These are phyloP conservation scores for Oscheius sp. DNA, from an alignment of 2,888 invertebrate species.

Conservation along the genomic window DNA sequence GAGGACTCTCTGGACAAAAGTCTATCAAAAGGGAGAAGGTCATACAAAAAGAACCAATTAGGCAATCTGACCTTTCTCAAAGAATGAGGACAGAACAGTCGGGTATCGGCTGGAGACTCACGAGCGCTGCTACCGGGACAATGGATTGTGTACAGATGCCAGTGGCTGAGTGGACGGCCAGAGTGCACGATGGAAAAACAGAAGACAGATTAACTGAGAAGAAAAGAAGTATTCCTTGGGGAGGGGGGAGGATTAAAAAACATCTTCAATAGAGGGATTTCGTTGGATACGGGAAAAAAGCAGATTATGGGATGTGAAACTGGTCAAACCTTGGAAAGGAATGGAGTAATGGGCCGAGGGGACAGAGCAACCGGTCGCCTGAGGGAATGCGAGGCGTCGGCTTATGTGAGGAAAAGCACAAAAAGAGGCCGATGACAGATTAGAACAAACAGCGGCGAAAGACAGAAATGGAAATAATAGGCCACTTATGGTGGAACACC, in stretches of 20 bases:
- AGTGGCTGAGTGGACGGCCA: slow-evolving; percentile 27
- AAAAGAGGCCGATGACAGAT: slow-evolving; percentile 30
- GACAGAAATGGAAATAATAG: slow-evolving; percentile 10
- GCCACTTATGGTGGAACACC: neutral
- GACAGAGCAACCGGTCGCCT: slow-evolving; percentile 25
- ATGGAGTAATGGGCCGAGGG: slow-evolving; percentile 3
- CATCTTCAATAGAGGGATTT: neutral
- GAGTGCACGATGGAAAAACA: slow-evolving; percentile 25
- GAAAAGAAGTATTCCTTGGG: neutral
- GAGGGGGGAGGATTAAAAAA: neutral
- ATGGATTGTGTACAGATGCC: slow-evolving; percentile 28
- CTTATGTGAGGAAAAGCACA: slow-evolving; percentile 30
- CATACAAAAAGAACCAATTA: slow-evolving; percentile 12
- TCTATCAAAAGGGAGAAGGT: neutral
- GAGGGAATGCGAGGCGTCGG: slow-evolving; percentile 25
- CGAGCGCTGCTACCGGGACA: slow-evolving; percentile 25
- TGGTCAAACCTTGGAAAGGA: neutral
- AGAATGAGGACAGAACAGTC: neutral
- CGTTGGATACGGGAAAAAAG: neutral
- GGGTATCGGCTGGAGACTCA: slow-evolving; percentile 12
- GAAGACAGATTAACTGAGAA: neutral
- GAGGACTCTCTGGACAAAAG: neutral
- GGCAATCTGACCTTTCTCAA: neutral
- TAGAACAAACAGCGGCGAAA: slow-evolving; percentile 21
- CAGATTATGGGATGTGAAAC: neutral